phyloP scores from a whole-genome alignment of 2,888 invertebrate species.

The Drosophila picticornis region DNA sequence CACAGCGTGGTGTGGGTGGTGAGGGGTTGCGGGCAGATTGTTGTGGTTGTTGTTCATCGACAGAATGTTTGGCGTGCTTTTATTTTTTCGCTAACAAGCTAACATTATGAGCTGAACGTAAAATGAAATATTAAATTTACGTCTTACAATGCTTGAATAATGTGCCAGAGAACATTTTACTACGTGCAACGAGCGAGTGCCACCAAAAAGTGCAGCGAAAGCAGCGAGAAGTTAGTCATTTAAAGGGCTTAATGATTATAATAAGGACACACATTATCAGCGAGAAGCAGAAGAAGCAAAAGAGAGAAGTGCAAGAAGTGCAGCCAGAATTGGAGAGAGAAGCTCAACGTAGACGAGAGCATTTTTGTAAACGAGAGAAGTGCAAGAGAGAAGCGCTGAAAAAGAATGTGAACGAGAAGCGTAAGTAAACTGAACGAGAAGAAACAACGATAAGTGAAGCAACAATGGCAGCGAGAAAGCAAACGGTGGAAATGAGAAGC shows the following conservation, averaged over 20 bases:
- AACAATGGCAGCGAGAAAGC: neutral
- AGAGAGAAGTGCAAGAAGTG: neutral
- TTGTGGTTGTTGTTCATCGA: constrained; percentile 1
- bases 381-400: no score
- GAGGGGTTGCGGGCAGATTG: neutral
- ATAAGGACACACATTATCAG: neutral
- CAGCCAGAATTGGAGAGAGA: neutral
- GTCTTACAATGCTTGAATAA: neutral
- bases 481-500: neutral
- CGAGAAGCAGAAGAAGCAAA: neutral
- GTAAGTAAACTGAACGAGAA: no score
- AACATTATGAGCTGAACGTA: constrained; percentile 5
- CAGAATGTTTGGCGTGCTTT: constrained; percentile 20
- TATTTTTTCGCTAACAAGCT: constrained; percentile 9
- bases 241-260: neutral
- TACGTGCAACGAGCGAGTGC: neutral
- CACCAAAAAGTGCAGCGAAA: neutral
- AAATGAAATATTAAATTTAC: constrained; percentile 5
- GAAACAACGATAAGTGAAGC: neutral
- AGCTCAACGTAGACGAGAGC: neutral
- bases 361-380: neutral
- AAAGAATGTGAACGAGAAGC: neutral
- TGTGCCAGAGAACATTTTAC: neutral
- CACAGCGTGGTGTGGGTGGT: neutral
- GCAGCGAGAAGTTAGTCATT: neutral